Evolutionary conservation across 2,888 invertebrate genomes (phyloP), one percentile per base, ranked within the genome.

Genomic region (Axea sp.): DNA sequence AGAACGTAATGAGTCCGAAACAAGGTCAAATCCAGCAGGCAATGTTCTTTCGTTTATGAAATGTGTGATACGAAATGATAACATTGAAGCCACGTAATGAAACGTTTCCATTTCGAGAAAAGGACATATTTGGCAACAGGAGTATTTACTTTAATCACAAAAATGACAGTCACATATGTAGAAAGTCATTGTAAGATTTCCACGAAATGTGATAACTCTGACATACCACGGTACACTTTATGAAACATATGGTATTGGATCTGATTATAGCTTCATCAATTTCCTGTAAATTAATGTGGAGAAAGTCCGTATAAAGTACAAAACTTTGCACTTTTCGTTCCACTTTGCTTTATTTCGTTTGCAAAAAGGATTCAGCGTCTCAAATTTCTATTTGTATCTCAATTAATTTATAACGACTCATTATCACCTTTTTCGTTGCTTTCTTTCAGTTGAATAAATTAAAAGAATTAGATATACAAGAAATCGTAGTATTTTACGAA

Each of bases 201-300:
- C 65, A 9, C 31, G 28, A 51, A 53, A 45, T 22, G 35, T 28
- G 53, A 55, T 55, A 55, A 55, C 37, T 57, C 41, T 57, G 15
- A 22, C 31, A 19, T 45, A 31, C 31, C 3, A 30, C 17, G 60
- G 60, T 69, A 60, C 60, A 60, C 45, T 69, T 67, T 35, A 45
- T 53, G 43, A 71, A 71, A 55, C 62, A 62, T 55, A 62, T 62
- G 62, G 55, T 31, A 71, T 37, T 45, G 55, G 26, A 47, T 47
- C 69, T 45, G 47, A 71, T 69, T 69, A 47, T 15, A 43, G 55
- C 69, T 71, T 62, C 62, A 71, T 71, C 47, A 60, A 47, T 71
- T 62, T 39, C 39, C 47, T 45, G 45, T 62, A 71, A 71, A 71
- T 71, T 62, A 55, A 47, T 37, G 31, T 47, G 55, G 53, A 19